Evolutionary conservation across 2,113 vertebrate species (phyloP), one percentile per base, ranked within the genome.

Genomic region (Apeltes quadracus): DNA sequence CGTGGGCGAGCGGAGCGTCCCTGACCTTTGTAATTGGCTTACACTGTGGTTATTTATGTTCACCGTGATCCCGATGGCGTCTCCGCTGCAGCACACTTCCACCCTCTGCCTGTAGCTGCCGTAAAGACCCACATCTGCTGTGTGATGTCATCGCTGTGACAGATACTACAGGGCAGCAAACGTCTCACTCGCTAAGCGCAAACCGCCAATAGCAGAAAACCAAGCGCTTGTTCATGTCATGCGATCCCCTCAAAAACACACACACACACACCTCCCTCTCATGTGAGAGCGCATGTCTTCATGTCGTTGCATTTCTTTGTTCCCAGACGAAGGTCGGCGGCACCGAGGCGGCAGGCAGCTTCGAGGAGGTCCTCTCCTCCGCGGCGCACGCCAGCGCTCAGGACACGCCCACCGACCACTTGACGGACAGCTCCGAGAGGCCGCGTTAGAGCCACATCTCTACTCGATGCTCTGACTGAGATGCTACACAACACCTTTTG

Each of bases 361-460:
- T 99, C 69, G 96, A 98, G 89, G 98, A 98, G 11, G 97, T 99
- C 39, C 95, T 99, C 81, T 98, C 93, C 61, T 99, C 97, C 4
- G 87, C 96, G 0, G 98, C 96, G 1, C 94, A 97, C 0, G 98
- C 97, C 89, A 99, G 95, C 0, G 92, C 95, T 69, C 95, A 96
- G 91, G 95, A 95, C 80, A 90, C 93, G 1, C 88, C 93, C 14
- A 90, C 91, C 18, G 93, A 92, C 75, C 89, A 77, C 50, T 58
- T 93, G 67, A 90, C 85, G 0, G 93, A 95, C 66, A 85, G 82
- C 1, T 88, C 92, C 1, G 93, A 96, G 71, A 89, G 90, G 72
- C 93, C 93, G 58, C 94, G 95, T 82, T 96, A 95, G 88, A 69
- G 51, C 64, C 34, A 5, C 20, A 3, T n/a, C 48, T 65, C 34